These are phyloP conservation scores for Eristalis pertinax DNA, from an alignment of 2,888 invertebrate genomes.

Conservation along the genomic window DNA sequence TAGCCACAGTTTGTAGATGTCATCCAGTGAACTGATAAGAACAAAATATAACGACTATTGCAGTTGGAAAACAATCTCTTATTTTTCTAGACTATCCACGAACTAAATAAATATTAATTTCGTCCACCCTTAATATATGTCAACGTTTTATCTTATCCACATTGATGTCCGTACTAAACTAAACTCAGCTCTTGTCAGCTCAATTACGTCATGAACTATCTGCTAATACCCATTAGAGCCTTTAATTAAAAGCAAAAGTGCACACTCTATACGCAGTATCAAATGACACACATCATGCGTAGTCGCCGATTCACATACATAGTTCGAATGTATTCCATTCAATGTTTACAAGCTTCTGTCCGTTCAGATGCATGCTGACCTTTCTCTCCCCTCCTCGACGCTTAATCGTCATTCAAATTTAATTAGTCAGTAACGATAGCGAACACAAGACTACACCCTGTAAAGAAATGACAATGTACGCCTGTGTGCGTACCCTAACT, in stretches of 20 bases:
- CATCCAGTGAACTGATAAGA: too few species aligned
- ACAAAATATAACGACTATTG: too few species aligned
- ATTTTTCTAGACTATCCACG: too few species aligned
- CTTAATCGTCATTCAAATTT: conserved; percentile 46
- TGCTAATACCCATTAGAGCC: neutral
- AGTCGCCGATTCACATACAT: neutral
- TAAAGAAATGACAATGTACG: conserved; percentile 4
- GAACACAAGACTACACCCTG: conserved; percentile 35
- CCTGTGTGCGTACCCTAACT: conserved; percentile 23
- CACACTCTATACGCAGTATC: neutral
- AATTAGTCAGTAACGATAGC: conserved; percentile 37
- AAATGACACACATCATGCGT: neutral
- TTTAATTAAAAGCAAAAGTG: neutral
- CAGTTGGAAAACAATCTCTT: too few species aligned
- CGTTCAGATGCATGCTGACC: conserved; percentile 16
- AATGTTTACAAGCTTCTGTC: conserved; percentile 12
- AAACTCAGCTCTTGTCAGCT: neutral
- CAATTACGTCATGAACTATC: neutral
- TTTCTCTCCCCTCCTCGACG: neutral
- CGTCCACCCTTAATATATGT: too few species aligned
- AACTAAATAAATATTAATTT: too few species aligned
- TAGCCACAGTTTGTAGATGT: too few species aligned
- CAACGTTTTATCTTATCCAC: too few species aligned
- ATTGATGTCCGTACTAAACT: too few species aligned
- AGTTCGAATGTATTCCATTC: conserved; percentile 26